Base-by-base conservation (phyloP, 1,140 invertebrate genomes). In the Euglossa dilemma region DNA sequence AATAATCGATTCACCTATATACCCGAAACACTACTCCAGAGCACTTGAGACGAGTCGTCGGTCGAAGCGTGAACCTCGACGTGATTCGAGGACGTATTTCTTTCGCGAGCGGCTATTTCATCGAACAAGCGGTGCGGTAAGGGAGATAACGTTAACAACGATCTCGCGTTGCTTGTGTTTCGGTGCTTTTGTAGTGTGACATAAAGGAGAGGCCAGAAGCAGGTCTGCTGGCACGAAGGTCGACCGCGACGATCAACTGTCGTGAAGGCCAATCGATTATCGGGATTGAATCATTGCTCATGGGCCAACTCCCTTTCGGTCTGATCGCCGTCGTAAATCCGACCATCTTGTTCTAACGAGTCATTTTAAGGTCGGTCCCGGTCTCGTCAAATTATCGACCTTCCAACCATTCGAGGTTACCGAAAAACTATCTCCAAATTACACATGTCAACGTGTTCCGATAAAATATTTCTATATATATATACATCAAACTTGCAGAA, bases 221-320 rank as follows among this genome's bases (percentile, higher is more conserved):
- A 36, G 16, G 63, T 81, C 72, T 28, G 20, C 45, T 50, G 52
- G 36, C 56, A 67, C 63, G 80, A 81, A 81, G 52, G 63, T 57
- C 72, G 63, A 28, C 25, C 45, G 25, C 45, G 20, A 67, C 70
- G 52, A 81, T 76, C 71, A n/a, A 50, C 63, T 56, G 71, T 57
- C 59, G 43, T 2, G 52, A 81, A 81, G 80, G 80, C 25, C 63
- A n/a, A 57, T 76, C 63, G 50, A 50, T 69, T 59, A 61, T 61
- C 18, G 28, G 52, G 43, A 81, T 81, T 76, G 73, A 81, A 73
- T 81, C 72, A 81, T 66, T 71, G 79, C 50, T 43, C 43, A n/a
- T 74, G 71, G 72, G 59, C 52, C 70, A 80, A 75, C 71, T 81
- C 52, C 36, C 59, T 56, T 74, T 56, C 61, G 3, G n/a, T 36